These are phyloP conservation scores for Ormia ochracea DNA, from an alignment of 2,888 invertebrate species.

Conservation along the genomic window DNA sequence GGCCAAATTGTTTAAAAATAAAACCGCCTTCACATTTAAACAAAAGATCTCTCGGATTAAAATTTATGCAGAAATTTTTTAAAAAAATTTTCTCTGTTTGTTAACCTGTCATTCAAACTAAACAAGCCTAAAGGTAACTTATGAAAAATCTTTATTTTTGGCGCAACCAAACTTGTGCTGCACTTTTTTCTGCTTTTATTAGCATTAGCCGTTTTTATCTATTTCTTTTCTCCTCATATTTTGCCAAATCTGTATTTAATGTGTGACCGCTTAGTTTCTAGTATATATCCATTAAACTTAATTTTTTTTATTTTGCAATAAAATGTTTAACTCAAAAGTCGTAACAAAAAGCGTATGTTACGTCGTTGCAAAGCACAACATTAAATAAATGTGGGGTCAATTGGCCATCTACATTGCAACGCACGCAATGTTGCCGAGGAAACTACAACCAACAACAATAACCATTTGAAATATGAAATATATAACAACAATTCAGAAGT, in stretches of 20 bases:
- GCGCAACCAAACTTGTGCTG: not conserved
- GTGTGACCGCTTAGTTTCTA: too few species aligned
- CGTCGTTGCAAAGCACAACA: too few species aligned
- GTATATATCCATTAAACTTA: too few species aligned
- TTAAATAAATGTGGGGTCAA: too few species aligned
- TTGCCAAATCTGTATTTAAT: slow-evolving; percentile 24
- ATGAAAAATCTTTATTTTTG: slow-evolving; percentile 35
- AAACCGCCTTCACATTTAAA: slow-evolving; percentile 40
- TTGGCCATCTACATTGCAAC: too few species aligned
- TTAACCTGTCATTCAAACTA: slow-evolving; percentile 54
- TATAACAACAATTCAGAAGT: too few species aligned
- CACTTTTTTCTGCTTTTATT: not conserved
- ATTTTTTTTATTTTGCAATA: too few species aligned
- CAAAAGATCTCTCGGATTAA: slow-evolving; percentile 15
- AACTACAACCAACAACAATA: too few species aligned
- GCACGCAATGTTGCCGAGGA: too few species aligned
- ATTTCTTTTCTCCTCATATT: slow-evolving; percentile 2
- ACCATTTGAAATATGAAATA: too few species aligned
- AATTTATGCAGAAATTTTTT: slow-evolving; percentile 13
- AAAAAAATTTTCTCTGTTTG: slow-evolving; percentile 42
- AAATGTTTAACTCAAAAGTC: too few species aligned
- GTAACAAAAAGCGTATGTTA: too few species aligned
- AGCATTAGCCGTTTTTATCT: slow-evolving; percentile 3
- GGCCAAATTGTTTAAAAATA: slow-evolving; percentile 21
- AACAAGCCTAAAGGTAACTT: slow-evolving; percentile 39